A percentile compares a stretch with the other conserved stretches of the same genome.
Evolutionary conservation across 2,797 vertebrate species (phyloP).

Genomic region (Sylvilagus floridanus): DNA sequence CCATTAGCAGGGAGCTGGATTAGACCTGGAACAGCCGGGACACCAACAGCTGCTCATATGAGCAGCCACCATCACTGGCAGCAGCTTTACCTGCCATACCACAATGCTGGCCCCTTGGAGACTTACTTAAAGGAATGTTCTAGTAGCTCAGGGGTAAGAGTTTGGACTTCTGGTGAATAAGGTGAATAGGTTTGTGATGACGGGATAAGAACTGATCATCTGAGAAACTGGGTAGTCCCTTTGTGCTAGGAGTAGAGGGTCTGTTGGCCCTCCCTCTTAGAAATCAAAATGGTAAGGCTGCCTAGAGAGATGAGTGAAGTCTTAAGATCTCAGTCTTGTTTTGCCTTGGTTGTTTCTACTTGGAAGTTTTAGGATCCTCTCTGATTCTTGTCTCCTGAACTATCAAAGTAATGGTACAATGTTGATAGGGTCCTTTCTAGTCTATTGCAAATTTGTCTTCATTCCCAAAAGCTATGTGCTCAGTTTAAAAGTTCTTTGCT

Average conservation of each 20-base stretch:
- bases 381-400: constrained; percentile 21
- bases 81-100: too few species aligned
- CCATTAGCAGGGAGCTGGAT: too few species aligned
- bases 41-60: too few species aligned
- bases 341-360: neutral
- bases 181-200: neutral
- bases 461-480: neutral
- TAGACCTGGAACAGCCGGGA: too few species aligned
- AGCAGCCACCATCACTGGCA: too few species aligned
- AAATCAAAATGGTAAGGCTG: neutral
- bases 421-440: neutral
- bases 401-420: neutral
- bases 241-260: neutral
- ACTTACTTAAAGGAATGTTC: neutral
- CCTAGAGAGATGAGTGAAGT: neutral
- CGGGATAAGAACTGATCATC: neutral
- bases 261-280: neutral
- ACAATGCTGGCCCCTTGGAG: too few species aligned
- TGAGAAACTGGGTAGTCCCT: neutral
- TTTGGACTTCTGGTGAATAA: neutral
- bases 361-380: neutral
- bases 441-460: neutral
- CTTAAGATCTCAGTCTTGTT: neutral
- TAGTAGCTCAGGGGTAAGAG: neutral
- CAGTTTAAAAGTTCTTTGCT: neutral